Conservation (phyloP, 2,797 vertebrate genomes). For the Denticeps clupeoides region DNA sequence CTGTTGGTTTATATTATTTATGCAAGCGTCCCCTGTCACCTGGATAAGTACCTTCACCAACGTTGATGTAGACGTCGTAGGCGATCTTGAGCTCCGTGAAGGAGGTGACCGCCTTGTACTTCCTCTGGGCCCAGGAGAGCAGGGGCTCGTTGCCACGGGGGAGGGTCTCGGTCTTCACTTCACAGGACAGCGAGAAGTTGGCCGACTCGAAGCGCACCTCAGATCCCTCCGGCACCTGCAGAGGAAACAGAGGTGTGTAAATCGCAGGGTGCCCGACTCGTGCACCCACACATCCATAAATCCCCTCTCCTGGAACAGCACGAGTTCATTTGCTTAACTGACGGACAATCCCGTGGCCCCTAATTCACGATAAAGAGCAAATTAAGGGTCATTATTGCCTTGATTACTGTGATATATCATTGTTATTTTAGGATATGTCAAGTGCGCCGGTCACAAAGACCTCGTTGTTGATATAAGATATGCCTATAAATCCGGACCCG, state of each 20-base stretch:
- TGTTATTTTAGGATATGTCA: too few species aligned
- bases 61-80: conserved; percentile 89
- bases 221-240: conserved; percentile 76
- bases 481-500: conserved; percentile 22
- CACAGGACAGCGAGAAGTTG: conserved; percentile 70
- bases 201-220: conserved; percentile 65
- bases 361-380: too few species aligned
- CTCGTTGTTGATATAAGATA: conserved; percentile 29
- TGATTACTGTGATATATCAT: too few species aligned
- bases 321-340: conserved; percentile 14
- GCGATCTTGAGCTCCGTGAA: conserved; percentile 90
- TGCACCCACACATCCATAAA: background rate
- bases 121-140: conserved; percentile 77
- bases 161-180: conserved; percentile 58
- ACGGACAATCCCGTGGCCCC: too few species aligned
- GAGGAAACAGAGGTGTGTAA: conserved; percentile 11
- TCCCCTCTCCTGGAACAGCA: conserved; percentile 7
- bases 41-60: conserved; percentile 97
- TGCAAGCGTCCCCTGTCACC: too few species aligned
- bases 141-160: conserved; percentile 81
- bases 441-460: conserved; percentile 16
- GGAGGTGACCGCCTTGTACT: conserved; percentile 86
- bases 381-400: too few species aligned
- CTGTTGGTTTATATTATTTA: too few species aligned
- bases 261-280: conserved; percentile 7